phyloP scores from a whole-genome alignment of 2,797 vertebrate genomes.

The Epinephelus coioides region DNA sequence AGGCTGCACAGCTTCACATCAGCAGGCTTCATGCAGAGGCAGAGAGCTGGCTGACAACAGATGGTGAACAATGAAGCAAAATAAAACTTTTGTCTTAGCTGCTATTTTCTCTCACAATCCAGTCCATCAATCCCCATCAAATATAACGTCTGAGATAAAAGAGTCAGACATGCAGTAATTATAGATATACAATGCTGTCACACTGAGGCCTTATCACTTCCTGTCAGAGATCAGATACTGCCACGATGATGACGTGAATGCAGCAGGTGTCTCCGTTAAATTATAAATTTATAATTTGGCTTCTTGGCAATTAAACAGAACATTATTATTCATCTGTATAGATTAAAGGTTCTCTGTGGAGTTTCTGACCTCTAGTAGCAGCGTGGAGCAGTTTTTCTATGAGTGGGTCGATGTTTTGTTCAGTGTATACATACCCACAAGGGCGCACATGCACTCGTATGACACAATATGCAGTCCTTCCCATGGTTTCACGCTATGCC shows the following conservation, averaged over 20 bases:
- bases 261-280: not conserved
- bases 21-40: constrained; percentile 3
- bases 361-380: no score
- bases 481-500: no score
- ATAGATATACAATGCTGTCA: constrained; percentile 11
- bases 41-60: constrained; percentile 3
- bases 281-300: no score
- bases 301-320: no score
- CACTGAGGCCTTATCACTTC: not conserved
- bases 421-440: no score
- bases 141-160: constrained; percentile 11
- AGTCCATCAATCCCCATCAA: constrained; percentile 8
- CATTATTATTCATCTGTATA: no score
- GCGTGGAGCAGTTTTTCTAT: no score
- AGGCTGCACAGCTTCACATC: constrained; percentile 1
- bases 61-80: constrained; percentile 24
- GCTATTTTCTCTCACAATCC: constrained; percentile 24
- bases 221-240: not conserved
- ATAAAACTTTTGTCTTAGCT: constrained; percentile 23
- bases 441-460: no score
- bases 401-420: no score
- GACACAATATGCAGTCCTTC: no score
- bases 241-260: not conserved
- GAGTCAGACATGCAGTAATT: constrained; percentile 38
- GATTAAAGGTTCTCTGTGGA: no score